Evolutionary conservation across 2,888 invertebrate genomes (phyloP), one percentile per base, ranked within the genome.

Genomic region (Yponomeuta malinellus): DNA sequence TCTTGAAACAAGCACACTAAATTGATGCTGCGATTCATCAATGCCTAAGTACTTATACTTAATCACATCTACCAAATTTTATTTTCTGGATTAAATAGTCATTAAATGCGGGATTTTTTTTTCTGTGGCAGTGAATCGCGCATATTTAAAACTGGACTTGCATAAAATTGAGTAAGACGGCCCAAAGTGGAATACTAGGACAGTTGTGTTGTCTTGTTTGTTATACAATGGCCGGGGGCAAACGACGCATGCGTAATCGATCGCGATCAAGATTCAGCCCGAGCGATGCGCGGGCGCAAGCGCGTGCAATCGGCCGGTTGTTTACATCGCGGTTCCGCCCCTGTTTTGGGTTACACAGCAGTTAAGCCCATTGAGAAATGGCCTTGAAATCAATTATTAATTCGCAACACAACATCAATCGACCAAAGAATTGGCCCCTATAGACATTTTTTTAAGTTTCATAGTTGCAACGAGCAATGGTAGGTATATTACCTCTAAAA

Each of bases 121-220:
- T 23, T 23, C 23, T 23, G 23, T 33, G 33, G 33, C 33, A 33
- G 33, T 33, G 33, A 33, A 33, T 59, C 2, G 48, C 68, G 68
- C 68, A 68, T 68, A 68, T 43, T 43, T 23, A 15, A 23, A 15
- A 68, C 43, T 68, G 68, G n/a, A 48, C 48, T 10, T n/a, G 43
- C 37, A 68, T 37, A 43, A 48, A 33, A 31, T 52, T 67, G 69
- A 64, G 65, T 74, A 76, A 78, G 77, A 77, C 76, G 74, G 69
- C 67, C 68, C 69, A 48, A 78, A 78, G 74, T 78, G 69, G 78
- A 76, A 33, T 73, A 78, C 73, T 73, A 72, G 79, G 76, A 63
- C 77, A 74, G 70, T 74, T 76, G 67, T 68, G 52, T 59, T 2
- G 52, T 59, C 52, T 15, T 59, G 15, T 15, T 59, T 59, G 68